These are phyloP conservation scores for Omphaloscelis lunosa DNA, from an alignment of 2,888 invertebrate genomes.

Conservation along the genomic window DNA sequence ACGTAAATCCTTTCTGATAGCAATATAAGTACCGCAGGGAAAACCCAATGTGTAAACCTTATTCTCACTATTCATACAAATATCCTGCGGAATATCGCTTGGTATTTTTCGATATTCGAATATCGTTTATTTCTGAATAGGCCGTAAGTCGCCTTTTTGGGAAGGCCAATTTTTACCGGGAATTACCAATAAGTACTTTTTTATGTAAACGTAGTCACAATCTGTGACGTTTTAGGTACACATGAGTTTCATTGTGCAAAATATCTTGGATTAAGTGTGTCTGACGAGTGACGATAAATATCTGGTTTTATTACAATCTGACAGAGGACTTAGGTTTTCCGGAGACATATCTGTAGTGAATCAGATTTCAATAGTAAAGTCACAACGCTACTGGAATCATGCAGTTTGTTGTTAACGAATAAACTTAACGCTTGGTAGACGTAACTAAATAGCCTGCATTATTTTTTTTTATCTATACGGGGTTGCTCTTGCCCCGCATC, in stretches of 20 bases:
- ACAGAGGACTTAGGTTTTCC: slow-evolving; percentile 20
- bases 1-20: not conserved
- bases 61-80: slow-evolving; percentile 20
- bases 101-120: slow-evolving; percentile 31
- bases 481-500: too few species aligned
- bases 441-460: too few species aligned
- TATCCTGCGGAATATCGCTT: slow-evolving; percentile 16
- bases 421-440: not conserved
- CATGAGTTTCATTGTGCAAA: slow-evolving; percentile 8
- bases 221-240: slow-evolving; percentile 7
- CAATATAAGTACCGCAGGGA: not conserved
- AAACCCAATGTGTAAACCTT: not conserved
- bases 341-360: not conserved
- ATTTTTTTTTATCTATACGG: too few species aligned
- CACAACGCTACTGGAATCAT: slow-evolving; percentile 5
- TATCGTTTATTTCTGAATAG: slow-evolving; percentile 29
- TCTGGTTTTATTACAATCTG: slow-evolving; percentile 37
- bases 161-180: slow-evolving; percentile 25
- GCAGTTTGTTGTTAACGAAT: not conserved
- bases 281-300: not conserved
- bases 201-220: slow-evolving; percentile 9
- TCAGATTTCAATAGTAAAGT: not conserved
- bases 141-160: slow-evolving; percentile 33
- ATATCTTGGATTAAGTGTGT: slow-evolving; percentile 26
- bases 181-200: slow-evolving; percentile 9